A percentile compares a stretch with the other conserved stretches of the same genome.
Evolutionary conservation across 2,113 vertebrate species (phyloP).

Genomic region (Tapirus terrestris): DNA sequence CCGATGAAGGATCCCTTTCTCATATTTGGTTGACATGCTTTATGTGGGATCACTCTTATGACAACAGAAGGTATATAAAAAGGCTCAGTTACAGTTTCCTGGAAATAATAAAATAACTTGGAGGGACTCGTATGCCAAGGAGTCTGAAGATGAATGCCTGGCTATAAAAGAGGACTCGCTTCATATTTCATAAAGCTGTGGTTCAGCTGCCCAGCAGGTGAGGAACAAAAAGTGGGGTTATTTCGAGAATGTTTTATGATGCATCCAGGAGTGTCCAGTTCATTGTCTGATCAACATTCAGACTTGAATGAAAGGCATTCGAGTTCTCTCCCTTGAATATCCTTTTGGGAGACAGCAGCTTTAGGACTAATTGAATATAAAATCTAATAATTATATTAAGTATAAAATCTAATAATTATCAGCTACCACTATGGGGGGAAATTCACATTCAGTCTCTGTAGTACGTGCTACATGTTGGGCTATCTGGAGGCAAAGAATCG

Average conservation of each 20-base stretch:
- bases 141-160: constrained; percentile 58
- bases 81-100: constrained; percentile 66
- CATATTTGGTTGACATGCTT: constrained; percentile 54
- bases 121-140: constrained; percentile 53
- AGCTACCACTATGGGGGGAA: neutral
- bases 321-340: neutral
- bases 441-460: neutral
- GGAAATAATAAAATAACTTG: constrained; percentile 77
- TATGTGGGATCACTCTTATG: constrained; percentile 46
- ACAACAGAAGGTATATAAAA: constrained; percentile 76
- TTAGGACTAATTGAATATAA: neutral
- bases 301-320: constrained; percentile 9
- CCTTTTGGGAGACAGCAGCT: neutral
- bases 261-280: neutral
- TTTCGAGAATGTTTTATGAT: constrained; percentile 18
- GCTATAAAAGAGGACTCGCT: constrained; percentile 35
- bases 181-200: constrained; percentile 58
- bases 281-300: constrained; percentile 29
- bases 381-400: too few species aligned
- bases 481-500: neutral
- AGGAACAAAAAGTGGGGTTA: neutral
- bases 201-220: constrained; percentile 43
- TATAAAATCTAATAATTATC: neutral
- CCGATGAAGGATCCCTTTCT: neutral
- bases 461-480: neutral